Percentiles rank a stretch among this genome's conserved stretches.
These are phyloP conservation scores for Setipinna tenuifilis DNA, from an alignment of 2,797 vertebrate species.

Conservation along the genomic window DNA sequence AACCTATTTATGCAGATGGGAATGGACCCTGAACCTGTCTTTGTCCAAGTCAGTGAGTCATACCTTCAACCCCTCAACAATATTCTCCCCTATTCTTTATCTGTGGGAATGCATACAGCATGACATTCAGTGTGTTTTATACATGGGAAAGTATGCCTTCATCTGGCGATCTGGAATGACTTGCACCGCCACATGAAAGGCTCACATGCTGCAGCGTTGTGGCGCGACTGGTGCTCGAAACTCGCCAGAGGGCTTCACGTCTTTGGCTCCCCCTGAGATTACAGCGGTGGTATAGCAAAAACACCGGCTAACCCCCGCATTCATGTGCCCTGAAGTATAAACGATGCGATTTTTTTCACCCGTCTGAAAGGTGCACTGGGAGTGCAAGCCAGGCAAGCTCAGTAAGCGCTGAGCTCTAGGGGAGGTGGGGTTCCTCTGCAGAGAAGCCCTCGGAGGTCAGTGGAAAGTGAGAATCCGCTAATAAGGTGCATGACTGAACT, in stretches of 20 bases:
- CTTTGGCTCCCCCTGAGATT: conserved; percentile 20
- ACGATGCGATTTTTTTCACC: neutral
- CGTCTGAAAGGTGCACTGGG: neutral
- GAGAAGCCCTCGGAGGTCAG: neutral
- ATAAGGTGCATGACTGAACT: conserved; percentile 11
- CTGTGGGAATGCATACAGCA: neutral
- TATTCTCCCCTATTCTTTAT: neutral
- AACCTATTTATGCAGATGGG: neutral
- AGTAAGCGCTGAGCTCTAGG: neutral
- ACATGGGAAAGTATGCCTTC: neutral
- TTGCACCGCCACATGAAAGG: neutral
- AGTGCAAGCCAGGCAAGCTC: conserved; percentile 1
- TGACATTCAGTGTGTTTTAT: neutral
- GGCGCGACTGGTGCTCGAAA: neutral
- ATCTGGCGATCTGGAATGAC: neutral
- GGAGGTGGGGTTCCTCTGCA: neutral
- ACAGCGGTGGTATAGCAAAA: conserved; percentile 15
- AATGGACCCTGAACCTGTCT: neutral
- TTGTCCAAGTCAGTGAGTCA: neutral
- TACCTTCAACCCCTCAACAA: neutral
- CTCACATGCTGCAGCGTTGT: neutral
- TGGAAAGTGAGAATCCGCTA: neutral
- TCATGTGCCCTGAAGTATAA: conserved; percentile 16
- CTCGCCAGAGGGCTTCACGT: conserved; percentile 33
- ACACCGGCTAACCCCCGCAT: conserved; percentile 13